Evolutionary conservation across 2,797 vertebrate species (phyloP).

Genomic region (Acanthurus leucopareius): DNA sequence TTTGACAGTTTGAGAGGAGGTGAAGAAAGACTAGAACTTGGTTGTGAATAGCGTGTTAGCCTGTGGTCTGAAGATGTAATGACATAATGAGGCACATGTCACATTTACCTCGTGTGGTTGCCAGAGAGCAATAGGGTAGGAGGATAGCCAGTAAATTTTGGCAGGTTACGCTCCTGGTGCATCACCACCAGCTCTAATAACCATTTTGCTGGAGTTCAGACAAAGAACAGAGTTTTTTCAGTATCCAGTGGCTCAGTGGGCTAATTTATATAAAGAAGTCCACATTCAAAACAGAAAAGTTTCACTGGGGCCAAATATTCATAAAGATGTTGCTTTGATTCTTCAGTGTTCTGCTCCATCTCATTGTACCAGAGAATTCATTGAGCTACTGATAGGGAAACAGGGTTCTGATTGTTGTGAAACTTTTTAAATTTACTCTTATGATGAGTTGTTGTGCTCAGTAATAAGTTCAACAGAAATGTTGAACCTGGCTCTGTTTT

Average conservation of each 20-base stretch:
- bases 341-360: background rate
- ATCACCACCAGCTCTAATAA: background rate
- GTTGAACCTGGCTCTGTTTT: background rate
- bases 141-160: background rate
- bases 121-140: constrained; percentile 13
- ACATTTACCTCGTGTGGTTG: constrained; percentile 54
- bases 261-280: too few species aligned
- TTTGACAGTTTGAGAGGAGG: background rate
- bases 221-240: background rate
- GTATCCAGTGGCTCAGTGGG: background rate
- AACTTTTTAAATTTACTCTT: background rate
- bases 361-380: background rate
- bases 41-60: background rate
- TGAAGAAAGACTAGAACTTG: constrained; percentile 9
- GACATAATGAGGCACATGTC: background rate
- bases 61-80: constrained; percentile 28
- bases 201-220: background rate
- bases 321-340: background rate
- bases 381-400: background rate
- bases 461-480: background rate
- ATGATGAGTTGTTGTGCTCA: background rate
- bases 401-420: background rate
- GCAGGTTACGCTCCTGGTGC: background rate
- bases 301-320: background rate
- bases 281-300: background rate